Conservation (phyloP, 2,797 vertebrate genomes). For the Bucorvus abyssinicus region DNA sequence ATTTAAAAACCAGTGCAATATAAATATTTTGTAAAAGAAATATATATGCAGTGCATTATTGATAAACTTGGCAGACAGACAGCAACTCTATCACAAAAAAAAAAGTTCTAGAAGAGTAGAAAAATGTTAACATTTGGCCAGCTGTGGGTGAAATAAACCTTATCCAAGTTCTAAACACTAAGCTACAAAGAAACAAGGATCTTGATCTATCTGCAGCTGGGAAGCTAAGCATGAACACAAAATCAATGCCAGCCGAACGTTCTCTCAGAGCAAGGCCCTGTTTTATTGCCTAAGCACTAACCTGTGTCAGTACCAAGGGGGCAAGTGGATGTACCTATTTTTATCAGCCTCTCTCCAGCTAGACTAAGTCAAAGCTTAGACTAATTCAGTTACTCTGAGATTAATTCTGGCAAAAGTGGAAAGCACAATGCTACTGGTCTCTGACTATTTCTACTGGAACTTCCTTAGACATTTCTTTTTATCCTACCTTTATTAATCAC, state of each 20-base stretch:
- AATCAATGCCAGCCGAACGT: background rate
- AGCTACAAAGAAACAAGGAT: background rate
- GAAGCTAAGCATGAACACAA: background rate
- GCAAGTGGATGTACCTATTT: background rate
- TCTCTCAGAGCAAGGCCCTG: accelerated
- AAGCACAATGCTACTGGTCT: background rate
- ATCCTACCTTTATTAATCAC: background rate
- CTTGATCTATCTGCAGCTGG: background rate
- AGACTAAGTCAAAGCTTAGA: background rate
- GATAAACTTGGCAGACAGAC: background rate
- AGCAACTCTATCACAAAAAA: background rate
- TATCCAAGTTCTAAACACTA: background rate
- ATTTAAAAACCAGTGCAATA: background rate
- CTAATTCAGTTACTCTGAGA: background rate
- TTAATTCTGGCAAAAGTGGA: background rate
- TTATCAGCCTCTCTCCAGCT: background rate
- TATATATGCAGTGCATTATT: background rate
- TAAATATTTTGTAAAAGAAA: background rate
- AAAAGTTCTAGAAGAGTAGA: background rate
- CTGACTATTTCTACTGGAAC: background rate
- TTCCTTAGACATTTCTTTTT: background rate
- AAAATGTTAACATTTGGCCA: background rate
- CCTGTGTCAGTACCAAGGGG: background rate
- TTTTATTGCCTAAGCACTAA: background rate
- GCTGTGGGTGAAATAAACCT: background rate